Evolutionary conservation across 2,797 vertebrate species (phyloP).

Genomic region (Tachyglossus aculeatus): DNA sequence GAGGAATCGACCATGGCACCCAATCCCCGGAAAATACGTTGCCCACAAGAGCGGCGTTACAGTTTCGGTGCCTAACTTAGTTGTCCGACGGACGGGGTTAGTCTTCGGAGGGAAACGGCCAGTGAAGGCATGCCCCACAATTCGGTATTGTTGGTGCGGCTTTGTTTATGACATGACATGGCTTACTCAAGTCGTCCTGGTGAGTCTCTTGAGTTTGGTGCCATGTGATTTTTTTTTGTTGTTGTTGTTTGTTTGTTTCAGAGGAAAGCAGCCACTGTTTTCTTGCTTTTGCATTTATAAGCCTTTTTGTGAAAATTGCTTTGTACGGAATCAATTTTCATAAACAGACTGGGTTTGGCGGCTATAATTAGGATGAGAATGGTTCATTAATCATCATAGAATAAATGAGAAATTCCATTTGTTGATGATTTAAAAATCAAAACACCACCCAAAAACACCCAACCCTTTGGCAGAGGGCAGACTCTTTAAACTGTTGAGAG

Average conservation of each 20-base stretch:
- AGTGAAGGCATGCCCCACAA: rapidly evolving
- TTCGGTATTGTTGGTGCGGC: background rate
- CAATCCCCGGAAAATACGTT: background rate
- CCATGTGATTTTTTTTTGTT: background rate
- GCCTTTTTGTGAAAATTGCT: background rate
- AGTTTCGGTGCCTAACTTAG: slow-evolving; percentile 11
- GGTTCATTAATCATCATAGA: background rate
- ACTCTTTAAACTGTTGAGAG: background rate
- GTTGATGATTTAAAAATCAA: background rate
- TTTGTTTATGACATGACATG: background rate
- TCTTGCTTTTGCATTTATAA: background rate
- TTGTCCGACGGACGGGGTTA: slow-evolving; percentile 7
- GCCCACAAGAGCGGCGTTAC: slow-evolving; percentile 29
- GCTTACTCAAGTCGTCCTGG: rapidly evolving
- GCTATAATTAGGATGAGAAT: rapidly evolving
- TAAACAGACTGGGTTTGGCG: background rate
- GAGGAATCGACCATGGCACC: background rate
- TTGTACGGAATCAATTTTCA: background rate
- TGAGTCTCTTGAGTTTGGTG: background rate
- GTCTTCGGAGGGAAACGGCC: slow-evolving; percentile 52
- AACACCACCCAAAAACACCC: background rate
- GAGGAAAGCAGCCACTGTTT: background rate
- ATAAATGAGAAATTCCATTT: background rate
- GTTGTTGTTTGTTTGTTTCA: background rate
- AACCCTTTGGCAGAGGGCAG: background rate